phyloP scores from a whole-genome alignment of 2,888 invertebrate species.

The Drosophila cracens region DNA sequence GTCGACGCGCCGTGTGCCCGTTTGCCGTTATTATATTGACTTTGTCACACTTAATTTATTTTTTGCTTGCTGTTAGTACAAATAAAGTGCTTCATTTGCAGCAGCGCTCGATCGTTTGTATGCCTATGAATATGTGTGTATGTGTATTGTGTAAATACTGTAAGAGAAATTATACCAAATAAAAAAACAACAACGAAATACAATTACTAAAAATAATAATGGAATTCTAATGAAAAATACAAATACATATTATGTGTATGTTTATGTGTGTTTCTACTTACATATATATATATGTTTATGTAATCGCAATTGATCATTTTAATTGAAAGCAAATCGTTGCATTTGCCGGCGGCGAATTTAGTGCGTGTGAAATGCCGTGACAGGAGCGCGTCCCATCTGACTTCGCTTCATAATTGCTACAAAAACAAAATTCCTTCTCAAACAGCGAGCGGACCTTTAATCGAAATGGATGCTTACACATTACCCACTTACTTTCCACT shows the following conservation, averaged over 20 bases:
- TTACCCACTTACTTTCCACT: constrained; percentile 69
- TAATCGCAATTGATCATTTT: not conserved
- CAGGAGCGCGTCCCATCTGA: not conserved
- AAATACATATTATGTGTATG: not conserved
- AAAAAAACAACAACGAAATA: not conserved
- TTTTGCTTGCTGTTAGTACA: constrained; percentile 46
- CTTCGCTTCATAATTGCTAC: not conserved
- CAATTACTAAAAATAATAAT: constrained; percentile 12
- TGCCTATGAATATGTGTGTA: not conserved
- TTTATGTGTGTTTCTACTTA: not conserved
- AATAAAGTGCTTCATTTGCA: constrained; percentile 43
- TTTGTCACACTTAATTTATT: constrained; percentile 54
- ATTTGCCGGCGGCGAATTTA: not conserved
- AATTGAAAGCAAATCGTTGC: not conserved
- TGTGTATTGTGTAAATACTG: not conserved
- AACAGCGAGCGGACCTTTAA: not conserved
- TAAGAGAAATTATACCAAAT: not conserved
- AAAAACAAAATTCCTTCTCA: not conserved
- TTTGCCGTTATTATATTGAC: constrained; percentile 43
- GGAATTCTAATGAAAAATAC: not conserved
- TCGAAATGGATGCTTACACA: constrained; percentile 68
- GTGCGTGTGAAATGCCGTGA: not conserved
- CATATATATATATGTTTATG: not conserved
- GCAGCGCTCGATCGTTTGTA: not conserved
- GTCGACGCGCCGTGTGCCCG: constrained; percentile 42